A percentile compares a stretch with the other conserved stretches of the same genome.
These are phyloP conservation scores for Rhizomys pruinosus DNA, from an alignment of 2,113 vertebrate species.

Conservation along the genomic window DNA sequence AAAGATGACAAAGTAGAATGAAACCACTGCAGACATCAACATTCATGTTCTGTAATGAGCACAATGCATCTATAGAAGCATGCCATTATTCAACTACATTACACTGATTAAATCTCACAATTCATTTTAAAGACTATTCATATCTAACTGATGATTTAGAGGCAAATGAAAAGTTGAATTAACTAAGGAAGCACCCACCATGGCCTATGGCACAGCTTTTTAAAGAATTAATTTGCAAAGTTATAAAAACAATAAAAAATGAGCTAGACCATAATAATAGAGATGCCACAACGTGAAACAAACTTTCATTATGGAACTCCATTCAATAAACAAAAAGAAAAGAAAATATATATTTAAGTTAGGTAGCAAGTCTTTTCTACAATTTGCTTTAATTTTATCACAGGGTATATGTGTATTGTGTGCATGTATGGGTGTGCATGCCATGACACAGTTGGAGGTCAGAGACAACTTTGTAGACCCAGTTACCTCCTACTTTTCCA, in stretches of 20 bases:
- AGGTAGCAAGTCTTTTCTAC: not conserved
- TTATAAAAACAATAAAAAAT: constrained; percentile 71
- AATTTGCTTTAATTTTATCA: not conserved
- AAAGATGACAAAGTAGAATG: constrained; percentile 61
- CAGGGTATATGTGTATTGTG: not conserved
- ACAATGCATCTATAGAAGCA: constrained; percentile 27
- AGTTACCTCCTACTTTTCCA: not conserved
- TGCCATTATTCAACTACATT: constrained; percentile 64
- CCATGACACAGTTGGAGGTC: not conserved
- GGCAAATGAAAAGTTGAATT: constrained; percentile 60
- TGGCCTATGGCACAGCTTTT: constrained; percentile 65
- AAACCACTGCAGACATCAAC: constrained; percentile 60
- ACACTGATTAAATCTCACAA: constrained; percentile 77
- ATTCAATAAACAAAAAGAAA: constrained; percentile 44
- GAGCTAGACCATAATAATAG: not conserved
- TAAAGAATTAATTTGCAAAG: constrained; percentile 79
- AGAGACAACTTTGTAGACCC: not conserved
- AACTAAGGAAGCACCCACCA: constrained; percentile 64
- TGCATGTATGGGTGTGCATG: not conserved
- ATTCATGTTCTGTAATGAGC: constrained; percentile 25
- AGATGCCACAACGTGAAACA: not conserved
- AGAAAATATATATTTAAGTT: not conserved
- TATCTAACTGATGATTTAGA: constrained; percentile 67
- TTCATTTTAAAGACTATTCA: constrained; percentile 77
- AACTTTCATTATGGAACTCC: constrained; percentile 10